Base-by-base conservation (phyloP, 2,113 vertebrate genomes). In the Callipepla californica region DNA sequence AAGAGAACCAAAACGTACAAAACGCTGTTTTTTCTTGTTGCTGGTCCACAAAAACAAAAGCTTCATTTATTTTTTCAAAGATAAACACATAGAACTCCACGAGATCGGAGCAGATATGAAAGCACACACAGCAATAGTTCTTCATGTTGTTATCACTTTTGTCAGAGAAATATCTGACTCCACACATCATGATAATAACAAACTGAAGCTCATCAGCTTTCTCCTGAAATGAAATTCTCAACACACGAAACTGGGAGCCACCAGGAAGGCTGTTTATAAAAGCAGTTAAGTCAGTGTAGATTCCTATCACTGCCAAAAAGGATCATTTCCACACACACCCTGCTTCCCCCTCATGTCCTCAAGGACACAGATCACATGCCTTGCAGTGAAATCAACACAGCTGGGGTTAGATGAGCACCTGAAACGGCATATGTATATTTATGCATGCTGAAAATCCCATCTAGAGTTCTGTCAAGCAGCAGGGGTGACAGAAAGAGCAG, bases 1-100 rank as follows among this genome's bases (percentile, higher is more conserved):
- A 34, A 1, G 0, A 85, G 78, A 93, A 96, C 70, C 91, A 91
- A 91, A 77, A 65, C 65, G 65, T 85, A 78, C 5, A 44, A 78
- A 89, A 66, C 18, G 26, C 6, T n/a, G 7, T 68, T 84, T 87
- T 62, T 53, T 78, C 26, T 34, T 45, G n/a, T 34, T 48, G n/a
- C n/a, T 61, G n/a, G 79, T 23, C 48, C 75, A 87, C 53, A 67
- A 75, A 90, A 81, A 14, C 51, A 91, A 76, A 94, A 92, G 67
- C 36, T 62, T 89, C 45, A 30, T 74, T 44, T 82, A 22, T 42
- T 89, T 84, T 77, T 84, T 65, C 13, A 28, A 50, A 45, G 15
- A 93, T 28, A 55, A 91, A 93, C 32, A 73, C 47, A 80, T 38
- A 81, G 36, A 87, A 42, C 23, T 85, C 30, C 25, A 53, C 34